Evolutionary conservation across 1,140 invertebrate genomes (phyloP).

Genomic region (Oppia nitens): DNA sequence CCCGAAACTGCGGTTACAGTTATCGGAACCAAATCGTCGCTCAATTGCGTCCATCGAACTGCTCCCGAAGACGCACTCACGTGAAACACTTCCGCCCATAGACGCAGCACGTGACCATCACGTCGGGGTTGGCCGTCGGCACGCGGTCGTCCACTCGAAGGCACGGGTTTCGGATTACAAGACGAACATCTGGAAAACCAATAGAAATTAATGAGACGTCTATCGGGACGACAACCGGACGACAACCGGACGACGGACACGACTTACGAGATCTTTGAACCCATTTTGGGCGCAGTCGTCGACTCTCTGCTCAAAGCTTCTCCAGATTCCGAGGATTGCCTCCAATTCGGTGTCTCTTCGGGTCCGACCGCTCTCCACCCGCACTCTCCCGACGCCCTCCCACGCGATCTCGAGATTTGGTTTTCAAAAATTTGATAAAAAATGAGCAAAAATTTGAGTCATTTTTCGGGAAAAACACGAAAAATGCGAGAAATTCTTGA

Average conservation of each 20-base stretch:
- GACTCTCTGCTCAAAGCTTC: too few relatives aligned
- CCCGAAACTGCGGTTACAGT: conserved; percentile 93
- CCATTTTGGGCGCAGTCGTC: neutral
- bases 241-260: neutral
- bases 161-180: neutral
- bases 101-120: conserved; percentile 29
- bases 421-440: too few relatives aligned
- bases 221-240: too few relatives aligned
- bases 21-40: conserved; percentile 89
- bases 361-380: too few relatives aligned
- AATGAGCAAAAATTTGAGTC: too few relatives aligned
- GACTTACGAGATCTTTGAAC: neutral
- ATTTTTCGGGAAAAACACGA: too few relatives aligned
- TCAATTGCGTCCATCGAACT: conserved; percentile 91
- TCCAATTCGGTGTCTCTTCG: too few relatives aligned
- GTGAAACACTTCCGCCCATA: conserved; percentile 95
- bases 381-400: too few relatives aligned
- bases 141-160: neutral
- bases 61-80: conserved; percentile 64
- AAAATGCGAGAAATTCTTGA: too few relatives aligned
- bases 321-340: too few relatives aligned
- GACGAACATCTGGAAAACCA: neutral
- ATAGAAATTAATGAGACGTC: too few relatives aligned
- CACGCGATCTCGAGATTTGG: too few relatives aligned
- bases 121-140: neutral